Conservation (phyloP, 2,113 vertebrate species). For the Protobothrops mucrosquamatus region DNA sequence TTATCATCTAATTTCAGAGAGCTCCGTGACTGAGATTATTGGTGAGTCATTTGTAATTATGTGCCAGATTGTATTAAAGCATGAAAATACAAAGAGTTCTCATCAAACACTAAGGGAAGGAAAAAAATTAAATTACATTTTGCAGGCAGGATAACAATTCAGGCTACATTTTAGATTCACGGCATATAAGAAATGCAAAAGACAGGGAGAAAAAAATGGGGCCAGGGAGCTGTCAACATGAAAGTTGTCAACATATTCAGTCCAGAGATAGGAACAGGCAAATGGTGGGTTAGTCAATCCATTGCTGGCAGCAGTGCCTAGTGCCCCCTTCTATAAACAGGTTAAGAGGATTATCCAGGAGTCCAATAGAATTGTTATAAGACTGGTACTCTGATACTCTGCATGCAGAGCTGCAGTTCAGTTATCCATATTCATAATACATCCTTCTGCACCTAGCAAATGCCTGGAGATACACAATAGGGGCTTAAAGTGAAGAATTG, state of each 20-base stretch:
- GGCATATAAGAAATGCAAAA: constrained; percentile 49
- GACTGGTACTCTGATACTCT: no score
- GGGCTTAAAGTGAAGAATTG: background rate
- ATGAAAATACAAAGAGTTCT: constrained; percentile 70
- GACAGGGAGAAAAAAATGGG: background rate
- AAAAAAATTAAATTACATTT: constrained; percentile 63
- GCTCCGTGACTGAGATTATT: constrained; percentile 71
- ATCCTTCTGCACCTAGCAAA: background rate
- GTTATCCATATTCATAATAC: background rate
- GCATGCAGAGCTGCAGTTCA: no score
- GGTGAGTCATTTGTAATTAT: constrained; percentile 73
- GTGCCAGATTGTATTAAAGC: constrained; percentile 74
- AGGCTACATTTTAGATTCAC: constrained; percentile 54
- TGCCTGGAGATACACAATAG: background rate
- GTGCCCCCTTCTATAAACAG: background rate
- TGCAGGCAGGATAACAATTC: constrained; percentile 56
- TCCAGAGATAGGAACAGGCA: background rate
- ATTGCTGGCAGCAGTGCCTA: background rate
- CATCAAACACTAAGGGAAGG: constrained; percentile 58
- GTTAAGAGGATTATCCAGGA: background rate
- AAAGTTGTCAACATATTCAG: background rate
- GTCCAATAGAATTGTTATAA: background rate
- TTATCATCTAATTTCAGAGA: constrained; percentile 74
- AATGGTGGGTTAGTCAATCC: background rate
- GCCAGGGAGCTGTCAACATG: background rate